A percentile compares a stretch with the other conserved stretches of the same genome.
Evolutionary conservation across 92 coral and sea anemone genomes (phyloP).

Genomic region (Montipora capitata): DNA sequence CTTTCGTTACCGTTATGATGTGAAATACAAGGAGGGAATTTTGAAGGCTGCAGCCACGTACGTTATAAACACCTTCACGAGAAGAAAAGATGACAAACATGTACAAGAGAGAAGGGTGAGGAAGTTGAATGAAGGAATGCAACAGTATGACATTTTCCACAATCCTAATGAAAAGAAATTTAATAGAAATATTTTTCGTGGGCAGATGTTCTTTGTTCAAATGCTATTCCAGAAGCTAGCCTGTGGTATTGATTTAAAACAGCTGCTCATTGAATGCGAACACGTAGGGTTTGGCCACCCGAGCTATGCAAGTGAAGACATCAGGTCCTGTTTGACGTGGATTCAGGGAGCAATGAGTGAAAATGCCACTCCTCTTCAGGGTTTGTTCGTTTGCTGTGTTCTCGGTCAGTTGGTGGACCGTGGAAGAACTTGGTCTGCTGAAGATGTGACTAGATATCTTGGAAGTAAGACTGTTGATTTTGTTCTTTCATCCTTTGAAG

Average conservation of each 20-base stretch:
- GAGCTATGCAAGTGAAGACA: not conserved
- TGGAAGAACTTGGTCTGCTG: not conserved
- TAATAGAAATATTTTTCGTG: slow-evolving; percentile 19
- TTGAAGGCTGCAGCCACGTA: not conserved
- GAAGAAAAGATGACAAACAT: slow-evolving; percentile 12
- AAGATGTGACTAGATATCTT: not conserved
- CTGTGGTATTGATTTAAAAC: slow-evolving; percentile 40
- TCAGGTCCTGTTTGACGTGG: slow-evolving; percentile 30
- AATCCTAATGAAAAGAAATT: not conserved
- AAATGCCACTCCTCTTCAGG: slow-evolving; percentile 5
- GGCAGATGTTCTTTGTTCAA: slow-evolving; percentile 70
- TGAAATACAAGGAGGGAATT: slow-evolving; percentile 32
- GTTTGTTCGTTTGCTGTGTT: slow-evolving; percentile 69
- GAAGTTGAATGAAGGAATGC: not conserved
- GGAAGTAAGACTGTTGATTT: slow-evolving; percentile 25
- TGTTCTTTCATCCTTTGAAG: slow-evolving; percentile 8
- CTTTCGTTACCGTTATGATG: slow-evolving; percentile 63
- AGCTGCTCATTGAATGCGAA: slow-evolving; percentile 71
- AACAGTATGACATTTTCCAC: slow-evolving; percentile 85
- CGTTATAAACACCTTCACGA: not conserved
- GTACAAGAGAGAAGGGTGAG: not conserved
- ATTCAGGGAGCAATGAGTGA: not conserved
- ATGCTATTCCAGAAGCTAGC: slow-evolving; percentile 25
- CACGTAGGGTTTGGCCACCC: slow-evolving; percentile 68
- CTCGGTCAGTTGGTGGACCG: slow-evolving; percentile 53